These are phyloP conservation scores for Nibea albiflora DNA, from an alignment of 2,113 vertebrate genomes.

Conservation along the genomic window DNA sequence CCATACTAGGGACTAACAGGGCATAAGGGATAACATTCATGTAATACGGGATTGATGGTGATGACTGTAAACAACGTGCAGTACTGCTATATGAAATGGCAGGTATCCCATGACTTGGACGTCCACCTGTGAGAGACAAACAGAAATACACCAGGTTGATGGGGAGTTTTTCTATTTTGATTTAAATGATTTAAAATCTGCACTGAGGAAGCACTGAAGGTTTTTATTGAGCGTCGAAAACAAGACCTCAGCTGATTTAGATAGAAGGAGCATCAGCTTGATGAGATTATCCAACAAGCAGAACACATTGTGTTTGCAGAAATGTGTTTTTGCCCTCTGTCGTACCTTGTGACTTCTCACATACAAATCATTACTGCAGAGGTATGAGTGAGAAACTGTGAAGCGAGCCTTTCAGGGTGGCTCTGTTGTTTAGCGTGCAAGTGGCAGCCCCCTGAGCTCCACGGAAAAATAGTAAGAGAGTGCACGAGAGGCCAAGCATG, in stretches of 20 bases:
- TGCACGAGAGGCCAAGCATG: slow-evolving; percentile 1
- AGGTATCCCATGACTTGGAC: no score
- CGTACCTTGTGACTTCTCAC: neutral
- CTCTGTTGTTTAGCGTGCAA: neutral
- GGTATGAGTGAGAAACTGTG: neutral
- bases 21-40: neutral
- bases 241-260: neutral
- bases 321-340: neutral
- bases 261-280: neutral
- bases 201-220: neutral
- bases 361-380: neutral
- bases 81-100: no score
- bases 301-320: neutral
- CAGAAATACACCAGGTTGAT: neutral
- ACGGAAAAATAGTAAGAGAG: neutral
- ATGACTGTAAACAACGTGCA: neutral
- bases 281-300: neutral
- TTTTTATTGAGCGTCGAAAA: neutral
- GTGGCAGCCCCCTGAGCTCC: neutral
- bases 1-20: neutral
- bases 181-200: no score
- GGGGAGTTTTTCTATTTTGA: neutral
- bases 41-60: neutral
- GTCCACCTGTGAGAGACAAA: no score
- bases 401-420: neutral